phyloP scores from a whole-genome alignment of 35 echinoderm and acorn worm species.

The Ophioderma brevispina region DNA sequence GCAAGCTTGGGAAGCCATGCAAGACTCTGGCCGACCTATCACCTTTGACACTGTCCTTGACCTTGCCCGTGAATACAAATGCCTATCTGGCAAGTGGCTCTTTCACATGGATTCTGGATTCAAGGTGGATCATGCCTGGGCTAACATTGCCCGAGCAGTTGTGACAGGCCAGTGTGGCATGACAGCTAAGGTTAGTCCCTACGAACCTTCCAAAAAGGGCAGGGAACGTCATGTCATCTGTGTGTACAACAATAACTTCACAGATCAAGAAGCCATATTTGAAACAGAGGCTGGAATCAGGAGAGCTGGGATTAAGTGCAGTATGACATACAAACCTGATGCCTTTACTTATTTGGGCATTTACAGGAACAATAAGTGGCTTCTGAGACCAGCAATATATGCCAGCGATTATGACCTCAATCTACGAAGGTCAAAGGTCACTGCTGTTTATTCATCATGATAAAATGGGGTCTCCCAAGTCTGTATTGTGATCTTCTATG shows the following conservation, averaged over 20 bases:
- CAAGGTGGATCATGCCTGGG: conserved; percentile 28
- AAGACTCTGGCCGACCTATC: conserved; percentile 20
- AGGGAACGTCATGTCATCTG: conserved; percentile 26
- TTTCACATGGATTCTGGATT: not conserved
- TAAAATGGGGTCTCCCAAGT: too few species aligned
- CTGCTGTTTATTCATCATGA: not conserved
- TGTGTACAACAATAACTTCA: conserved; percentile 48
- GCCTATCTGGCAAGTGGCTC: conserved; percentile 40
- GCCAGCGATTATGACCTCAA: conserved; percentile 19
- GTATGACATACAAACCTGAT: conserved; percentile 48
- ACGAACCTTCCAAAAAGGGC: not conserved
- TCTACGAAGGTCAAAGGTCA: not conserved
- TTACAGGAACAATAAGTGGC: conserved; percentile 51
- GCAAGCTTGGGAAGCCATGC: conserved; percentile 10
- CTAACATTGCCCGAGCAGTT: conserved; percentile 23
- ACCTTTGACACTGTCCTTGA: conserved; percentile 18
- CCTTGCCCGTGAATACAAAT: conserved; percentile 2
- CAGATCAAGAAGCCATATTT: conserved; percentile 6
- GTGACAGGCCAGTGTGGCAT: conserved; percentile 2
- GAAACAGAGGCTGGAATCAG: conserved; percentile 20
- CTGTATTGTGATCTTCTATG: too few species aligned
- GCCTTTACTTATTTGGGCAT: conserved; percentile 39
- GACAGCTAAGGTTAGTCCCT: conserved; percentile 26
- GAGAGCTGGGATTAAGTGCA: conserved; percentile 15
- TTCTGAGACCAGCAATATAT: conserved; percentile 43